Base-by-base conservation (phyloP, 2,888 invertebrate species). In the Prionchulus punctatus region DNA sequence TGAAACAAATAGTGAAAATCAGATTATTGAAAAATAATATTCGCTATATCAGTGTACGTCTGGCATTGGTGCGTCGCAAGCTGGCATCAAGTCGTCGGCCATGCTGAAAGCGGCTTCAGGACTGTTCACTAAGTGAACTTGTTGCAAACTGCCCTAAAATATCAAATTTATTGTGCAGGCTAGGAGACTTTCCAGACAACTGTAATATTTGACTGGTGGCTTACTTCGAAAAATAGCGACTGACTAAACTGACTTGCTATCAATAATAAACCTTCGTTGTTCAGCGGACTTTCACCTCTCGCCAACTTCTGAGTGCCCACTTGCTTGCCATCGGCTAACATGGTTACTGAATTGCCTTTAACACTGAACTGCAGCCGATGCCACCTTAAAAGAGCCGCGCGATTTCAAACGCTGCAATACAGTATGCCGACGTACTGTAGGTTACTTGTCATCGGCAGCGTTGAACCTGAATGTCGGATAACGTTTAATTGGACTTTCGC, bases 51-150 rank as follows among this genome's bases (percentile, higher is more conserved):
- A n/a, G n/a, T n/a, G n/a, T 1, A 54, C 30, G n/a, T 58, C 57
- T 12, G 67, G 69, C 26, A 71, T 63, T 0, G 72, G 68, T 3
- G 59, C 45, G 30, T 68, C 67, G 60, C 78, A 79, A 55, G 73
- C 70, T 0, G 76, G 76, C 54, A 71, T 66, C 62, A 71, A 74
- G 48, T 65, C 65, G 12, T 66, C 61, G 67, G 86, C 86, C 65
- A 86, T 79, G 62, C 86, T 84, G 69, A 85, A 87, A 0, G 87
- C 88, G 30, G 82, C 82, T 67, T 85, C 84, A 0, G 88, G 85
- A 61, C 79, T 80, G 60, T 82, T 79, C 23, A 83, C 79, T 56
- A 89, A 80, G 67, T 81, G 79, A 61, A 88, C 74, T 66, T 85
- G 75, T 74, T 88, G 85, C 56, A 89, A 76, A 65, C 84, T 84